Conservation (phyloP, 2,113 vertebrate species). For the Rostratula benghalensis region DNA sequence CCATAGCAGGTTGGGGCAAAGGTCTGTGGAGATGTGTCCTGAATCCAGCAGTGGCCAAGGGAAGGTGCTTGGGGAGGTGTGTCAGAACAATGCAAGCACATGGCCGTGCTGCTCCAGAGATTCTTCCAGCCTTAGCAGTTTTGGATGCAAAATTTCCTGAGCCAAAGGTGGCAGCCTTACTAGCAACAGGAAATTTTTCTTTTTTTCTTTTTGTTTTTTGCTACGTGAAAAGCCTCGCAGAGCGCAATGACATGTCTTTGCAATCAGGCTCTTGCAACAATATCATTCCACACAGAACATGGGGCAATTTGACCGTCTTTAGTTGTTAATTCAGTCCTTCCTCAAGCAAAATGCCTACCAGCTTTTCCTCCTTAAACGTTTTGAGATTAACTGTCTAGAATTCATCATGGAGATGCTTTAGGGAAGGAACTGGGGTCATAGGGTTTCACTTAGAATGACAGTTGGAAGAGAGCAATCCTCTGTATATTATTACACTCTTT, state of each 20-base stretch:
- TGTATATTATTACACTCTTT: background rate
- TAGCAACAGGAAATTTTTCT: background rate
- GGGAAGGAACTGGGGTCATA: background rate
- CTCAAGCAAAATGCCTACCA: background rate
- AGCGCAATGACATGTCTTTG: background rate
- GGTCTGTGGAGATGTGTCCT: background rate
- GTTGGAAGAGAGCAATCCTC: background rate
- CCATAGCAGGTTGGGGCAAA: constrained; percentile 25
- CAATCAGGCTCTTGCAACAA: background rate
- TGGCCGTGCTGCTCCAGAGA: background rate
- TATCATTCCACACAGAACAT: background rate
- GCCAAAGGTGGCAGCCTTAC: background rate
- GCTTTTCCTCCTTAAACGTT: constrained; percentile 32
- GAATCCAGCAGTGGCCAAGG: background rate
- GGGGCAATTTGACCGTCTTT: background rate
- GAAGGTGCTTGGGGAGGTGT: background rate
- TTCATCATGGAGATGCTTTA: background rate
- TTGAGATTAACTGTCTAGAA: constrained; percentile 15
- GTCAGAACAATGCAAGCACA: background rate
- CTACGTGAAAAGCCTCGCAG: background rate
- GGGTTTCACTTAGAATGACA: constrained; percentile 7
- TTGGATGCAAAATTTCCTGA: background rate
- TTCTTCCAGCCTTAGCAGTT: background rate
- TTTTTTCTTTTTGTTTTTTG: too few species aligned
- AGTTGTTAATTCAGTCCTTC: background rate